Conservation (phyloP, 2,888 invertebrate species). For the Tupiocoris notatus region DNA sequence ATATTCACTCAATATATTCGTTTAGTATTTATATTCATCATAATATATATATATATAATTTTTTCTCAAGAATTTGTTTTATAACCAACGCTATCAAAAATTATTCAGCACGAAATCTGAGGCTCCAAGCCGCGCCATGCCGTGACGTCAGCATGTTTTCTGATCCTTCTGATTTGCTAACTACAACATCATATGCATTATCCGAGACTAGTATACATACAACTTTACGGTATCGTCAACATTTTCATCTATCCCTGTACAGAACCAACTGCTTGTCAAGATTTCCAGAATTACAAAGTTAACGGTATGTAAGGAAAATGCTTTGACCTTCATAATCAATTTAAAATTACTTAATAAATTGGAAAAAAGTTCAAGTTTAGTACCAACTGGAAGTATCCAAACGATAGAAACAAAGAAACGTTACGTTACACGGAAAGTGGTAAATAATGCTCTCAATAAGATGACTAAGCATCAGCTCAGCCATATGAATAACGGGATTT, state of each 20-base stretch:
- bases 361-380: too few species aligned
- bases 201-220: conserved; percentile 39
- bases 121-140: not conserved
- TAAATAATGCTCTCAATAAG: too few species aligned
- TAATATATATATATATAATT: not conserved
- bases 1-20: not conserved
- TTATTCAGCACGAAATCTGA: not conserved
- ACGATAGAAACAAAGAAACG: too few species aligned
- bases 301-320: too few species aligned
- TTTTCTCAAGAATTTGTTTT: not conserved
- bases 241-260: not conserved
- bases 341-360: too few species aligned
- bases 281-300: not conserved
- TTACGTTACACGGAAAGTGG: too few species aligned
- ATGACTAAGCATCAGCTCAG: too few species aligned
- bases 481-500: too few species aligned
- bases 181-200: not conserved
- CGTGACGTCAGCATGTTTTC: not conserved
- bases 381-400: too few species aligned
- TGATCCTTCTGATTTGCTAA: not conserved
- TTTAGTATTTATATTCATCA: not conserved
- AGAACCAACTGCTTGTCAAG: conserved; percentile 1
- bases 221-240: not conserved
- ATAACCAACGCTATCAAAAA: not conserved
- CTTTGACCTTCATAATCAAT: too few species aligned